phyloP scores from a whole-genome alignment of 2,888 invertebrate genomes.

The Hemithea aestivaria region DNA sequence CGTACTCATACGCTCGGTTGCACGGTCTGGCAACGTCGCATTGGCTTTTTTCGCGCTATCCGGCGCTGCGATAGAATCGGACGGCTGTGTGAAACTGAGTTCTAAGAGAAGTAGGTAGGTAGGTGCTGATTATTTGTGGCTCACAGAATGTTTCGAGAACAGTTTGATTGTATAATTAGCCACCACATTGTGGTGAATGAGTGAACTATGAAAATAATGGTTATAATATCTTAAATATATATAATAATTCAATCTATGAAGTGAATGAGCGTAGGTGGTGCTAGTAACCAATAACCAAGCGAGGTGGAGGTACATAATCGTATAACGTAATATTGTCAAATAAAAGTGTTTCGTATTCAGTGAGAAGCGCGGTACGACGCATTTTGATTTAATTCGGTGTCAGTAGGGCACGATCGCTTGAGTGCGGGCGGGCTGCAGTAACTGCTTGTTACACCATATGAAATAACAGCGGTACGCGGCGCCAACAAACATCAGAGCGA shows the following conservation, averaged over 20 bases:
- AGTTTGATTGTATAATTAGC: conserved; percentile 49
- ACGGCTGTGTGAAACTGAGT: conserved; percentile 52
- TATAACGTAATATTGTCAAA: conserved; percentile 36
- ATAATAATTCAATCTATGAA: too few relatives aligned
- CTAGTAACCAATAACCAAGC: too few relatives aligned
- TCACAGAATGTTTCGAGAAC: conserved; percentile 51
- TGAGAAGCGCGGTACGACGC: conserved; percentile 38
- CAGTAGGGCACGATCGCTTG: conserved; percentile 61
- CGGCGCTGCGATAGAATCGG: conserved; percentile 49
- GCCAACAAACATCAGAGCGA: neutral
- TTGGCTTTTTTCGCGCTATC: conserved; percentile 68
- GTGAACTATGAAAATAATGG: conserved; percentile 19
- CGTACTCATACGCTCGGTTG: conserved; percentile 52
- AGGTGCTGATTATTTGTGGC: conserved; percentile 39
- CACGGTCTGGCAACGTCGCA: conserved; percentile 76
- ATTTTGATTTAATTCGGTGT: conserved; percentile 66
- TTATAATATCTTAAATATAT: conserved; percentile 7
- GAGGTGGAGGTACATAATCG: too few relatives aligned
- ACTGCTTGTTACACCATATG: conserved; percentile 41
- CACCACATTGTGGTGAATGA: conserved; percentile 44
- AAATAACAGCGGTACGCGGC: conserved; percentile 36
- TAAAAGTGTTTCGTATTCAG: conserved; percentile 49
- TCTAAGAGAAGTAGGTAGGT: conserved; percentile 35
- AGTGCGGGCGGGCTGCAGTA: conserved; percentile 43
- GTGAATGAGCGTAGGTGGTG: too few relatives aligned